Percentiles rank a stretch among this genome's conserved stretches.
These are phyloP conservation scores for Caenorhabditis afra DNA, from an alignment of 2,888 invertebrate species.

Conservation along the genomic window DNA sequence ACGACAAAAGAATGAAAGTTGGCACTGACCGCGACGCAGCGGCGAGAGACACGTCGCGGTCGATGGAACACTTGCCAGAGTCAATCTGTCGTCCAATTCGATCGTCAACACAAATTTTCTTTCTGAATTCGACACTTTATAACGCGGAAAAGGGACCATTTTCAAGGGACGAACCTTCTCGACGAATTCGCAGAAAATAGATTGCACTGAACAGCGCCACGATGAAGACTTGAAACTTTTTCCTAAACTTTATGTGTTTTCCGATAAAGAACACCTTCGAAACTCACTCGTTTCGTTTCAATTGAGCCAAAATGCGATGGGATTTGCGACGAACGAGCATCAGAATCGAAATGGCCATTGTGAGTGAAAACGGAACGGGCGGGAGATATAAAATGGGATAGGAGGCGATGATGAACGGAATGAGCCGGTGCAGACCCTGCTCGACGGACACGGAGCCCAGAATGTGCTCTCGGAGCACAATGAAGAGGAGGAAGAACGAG, in stretches of 20 bases:
- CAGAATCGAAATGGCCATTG: conserved; percentile 10
- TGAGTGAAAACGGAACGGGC: conserved; percentile 13
- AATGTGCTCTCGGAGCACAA: background rate
- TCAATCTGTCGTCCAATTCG: too few species aligned
- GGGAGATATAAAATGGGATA: conserved; percentile 18
- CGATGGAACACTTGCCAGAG: too few species aligned
- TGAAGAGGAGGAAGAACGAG: background rate
- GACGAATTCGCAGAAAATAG: background rate
- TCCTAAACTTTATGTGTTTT: background rate
- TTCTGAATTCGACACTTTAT: too few species aligned
- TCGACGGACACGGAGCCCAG: too few species aligned
- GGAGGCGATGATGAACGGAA: background rate
- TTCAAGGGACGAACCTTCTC: too few species aligned
- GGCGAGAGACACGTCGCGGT: too few species aligned
- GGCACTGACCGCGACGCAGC: too few species aligned
- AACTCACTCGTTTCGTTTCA: background rate
- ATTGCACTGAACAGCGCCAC: background rate
- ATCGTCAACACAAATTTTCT: too few species aligned
- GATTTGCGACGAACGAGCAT: background rate
- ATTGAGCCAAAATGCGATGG: background rate
- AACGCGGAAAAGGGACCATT: too few species aligned
- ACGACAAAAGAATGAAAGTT: background rate
- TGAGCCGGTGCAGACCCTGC: background rate
- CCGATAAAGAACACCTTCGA: background rate
- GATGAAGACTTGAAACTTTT: background rate